phyloP scores from a whole-genome alignment of 1,140 invertebrate species.

The Drosophila sucinea region DNA sequence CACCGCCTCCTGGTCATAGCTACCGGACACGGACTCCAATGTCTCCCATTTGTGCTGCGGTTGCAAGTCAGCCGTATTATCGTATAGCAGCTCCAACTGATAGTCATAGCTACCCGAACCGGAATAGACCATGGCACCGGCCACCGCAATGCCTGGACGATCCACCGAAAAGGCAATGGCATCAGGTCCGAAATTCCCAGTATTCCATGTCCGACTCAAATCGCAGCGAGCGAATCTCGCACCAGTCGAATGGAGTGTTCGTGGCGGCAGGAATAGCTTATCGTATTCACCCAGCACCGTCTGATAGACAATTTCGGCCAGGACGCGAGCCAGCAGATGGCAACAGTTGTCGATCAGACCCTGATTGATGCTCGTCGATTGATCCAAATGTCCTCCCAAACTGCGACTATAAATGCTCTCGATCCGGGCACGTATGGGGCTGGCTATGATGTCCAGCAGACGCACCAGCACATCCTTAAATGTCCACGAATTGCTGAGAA shows the following conservation, averaged over 20 bases:
- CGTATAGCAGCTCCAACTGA: slow-evolving; percentile 95
- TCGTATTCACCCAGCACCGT: slow-evolving; percentile 85
- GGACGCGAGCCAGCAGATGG: slow-evolving; percentile 91
- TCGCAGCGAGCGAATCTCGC: slow-evolving; percentile 95
- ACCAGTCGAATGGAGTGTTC: slow-evolving; percentile 92
- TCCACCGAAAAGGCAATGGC: slow-evolving; percentile 98
- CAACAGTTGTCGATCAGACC: slow-evolving; percentile 92
- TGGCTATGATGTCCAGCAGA: slow-evolving; percentile 91
- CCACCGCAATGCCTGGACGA: slow-evolving; percentile 92
- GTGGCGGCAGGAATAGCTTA: slow-evolving; percentile 80
- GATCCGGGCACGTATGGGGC: slow-evolving; percentile 88
- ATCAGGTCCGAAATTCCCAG: slow-evolving; percentile 97
- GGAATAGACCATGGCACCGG: slow-evolving; percentile 94
- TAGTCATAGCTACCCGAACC: slow-evolving; percentile 94
- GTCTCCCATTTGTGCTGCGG: slow-evolving; percentile 83
- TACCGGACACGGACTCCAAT: slow-evolving; percentile 73
- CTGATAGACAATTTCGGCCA: slow-evolving; percentile 94
- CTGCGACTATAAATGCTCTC: slow-evolving; percentile 80
- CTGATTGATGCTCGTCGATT: slow-evolving; percentile 73
- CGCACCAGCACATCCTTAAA: slow-evolving; percentile 93
- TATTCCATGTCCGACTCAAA: slow-evolving; percentile 96
- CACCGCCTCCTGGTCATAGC: slow-evolving; percentile 85
- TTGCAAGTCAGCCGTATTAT: slow-evolving; percentile 85
- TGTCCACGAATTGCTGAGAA: slow-evolving; percentile 86
- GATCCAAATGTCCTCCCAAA: slow-evolving; percentile 34